Conservation (phyloP, 2,113 vertebrate species). For the Podarcis muralis region DNA sequence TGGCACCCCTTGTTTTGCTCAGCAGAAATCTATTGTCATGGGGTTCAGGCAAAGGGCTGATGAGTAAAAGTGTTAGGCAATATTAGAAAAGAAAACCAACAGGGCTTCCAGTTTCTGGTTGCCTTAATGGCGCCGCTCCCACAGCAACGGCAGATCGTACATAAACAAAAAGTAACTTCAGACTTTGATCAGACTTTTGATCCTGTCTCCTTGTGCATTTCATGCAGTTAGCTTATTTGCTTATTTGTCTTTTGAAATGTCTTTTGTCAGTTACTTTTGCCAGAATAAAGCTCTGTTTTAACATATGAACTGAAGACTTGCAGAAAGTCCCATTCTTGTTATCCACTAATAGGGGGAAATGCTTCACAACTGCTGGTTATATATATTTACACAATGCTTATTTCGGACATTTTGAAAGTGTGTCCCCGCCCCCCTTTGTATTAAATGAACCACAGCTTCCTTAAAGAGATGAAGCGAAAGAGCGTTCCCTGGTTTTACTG, state of each 20-base stretch:
- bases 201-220: constrained; percentile 51
- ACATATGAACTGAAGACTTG: constrained; percentile 53
- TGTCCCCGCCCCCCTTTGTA: constrained; percentile 1
- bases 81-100: constrained; percentile 66
- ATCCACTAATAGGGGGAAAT: constrained; percentile 50
- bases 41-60: constrained; percentile 52
- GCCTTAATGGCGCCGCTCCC: too few species aligned
- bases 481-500: background rate
- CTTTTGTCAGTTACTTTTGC: constrained; percentile 3
- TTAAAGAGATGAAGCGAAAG: constrained; percentile 33
- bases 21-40: constrained; percentile 63
- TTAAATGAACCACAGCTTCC: constrained; percentile 40
- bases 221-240: constrained; percentile 34
- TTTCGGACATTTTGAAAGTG: constrained; percentile 47
- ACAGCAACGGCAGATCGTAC: background rate
- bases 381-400: constrained; percentile 42
- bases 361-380: constrained; percentile 44
- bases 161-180: constrained; percentile 65
- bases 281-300: constrained; percentile 42
- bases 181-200: constrained; percentile 49
- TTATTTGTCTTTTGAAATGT: constrained; percentile 34
- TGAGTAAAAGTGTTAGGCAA: constrained; percentile 56
- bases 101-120: background rate
- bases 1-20: constrained; percentile 50
- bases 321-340: constrained; percentile 26